Base-by-base conservation (phyloP, 2,888 invertebrate genomes). In the Drosophila mimica region DNA sequence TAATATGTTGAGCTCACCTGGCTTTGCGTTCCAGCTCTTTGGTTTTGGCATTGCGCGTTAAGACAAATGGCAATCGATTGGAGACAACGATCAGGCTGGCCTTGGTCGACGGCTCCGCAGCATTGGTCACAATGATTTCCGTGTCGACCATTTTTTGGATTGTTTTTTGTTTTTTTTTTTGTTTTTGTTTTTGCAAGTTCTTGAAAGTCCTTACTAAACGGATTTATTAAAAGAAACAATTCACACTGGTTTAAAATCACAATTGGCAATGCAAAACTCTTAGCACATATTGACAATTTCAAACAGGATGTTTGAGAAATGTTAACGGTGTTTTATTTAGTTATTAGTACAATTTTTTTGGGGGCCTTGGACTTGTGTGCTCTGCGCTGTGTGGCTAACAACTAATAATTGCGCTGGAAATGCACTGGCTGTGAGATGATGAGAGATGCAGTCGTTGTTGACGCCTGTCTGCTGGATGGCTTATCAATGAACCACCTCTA, bases 81-180 rank as follows among this genome's bases (percentile, higher is more conserved):
- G 98, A 98, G 71, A 98, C 97, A 83, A 98, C 98, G 90, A 98
- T 97, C 95, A 98, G 96, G 92, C 96, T 97, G 83, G 96, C 96
- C 88, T 95, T 95, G 8, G 91, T 86, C 31, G 88, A 79, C 1
- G 91, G 87, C 73, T 93, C 93, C 33, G 82, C 87, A 56, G 89
- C 83, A 61, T 91, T 89, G 63, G 93, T 92, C 36, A 93, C 89
- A 59, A 92, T 88, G 69, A 93, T 93, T 88, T 93, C 93, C 60
- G 92, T 90, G 69, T 92, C 93, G 68, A 81, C 82, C 93, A 93
- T 93, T 75, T 71, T 70, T 59, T 48, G 33, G n/a, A n/a, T n/a
- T n/a, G n/a, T n/a, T n/a, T n/a, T n/a, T n/a, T n/a, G n/a, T n/a
- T n/a, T n/a, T 33, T n/a, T 17, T 11, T 1, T 4, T 30, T 25